Base-by-base conservation (phyloP, 2,888 invertebrate genomes). In the Strigamia transsilvanica region DNA sequence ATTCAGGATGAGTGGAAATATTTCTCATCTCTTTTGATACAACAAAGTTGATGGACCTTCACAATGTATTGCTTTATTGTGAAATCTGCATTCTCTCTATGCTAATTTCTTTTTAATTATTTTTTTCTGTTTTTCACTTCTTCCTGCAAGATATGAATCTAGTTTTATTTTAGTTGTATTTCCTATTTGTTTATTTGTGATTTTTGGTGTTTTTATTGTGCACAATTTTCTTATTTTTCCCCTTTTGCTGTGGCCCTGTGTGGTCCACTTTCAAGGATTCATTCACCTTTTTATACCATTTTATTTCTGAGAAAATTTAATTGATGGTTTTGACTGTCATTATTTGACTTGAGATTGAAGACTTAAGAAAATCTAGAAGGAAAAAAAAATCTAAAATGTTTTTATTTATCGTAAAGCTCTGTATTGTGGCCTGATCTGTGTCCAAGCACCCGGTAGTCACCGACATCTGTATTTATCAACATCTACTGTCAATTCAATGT, bases 181-280 rank as follows among this genome's bases (percentile, higher is more conserved):
- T 5, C 7, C 7, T 34, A 7, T 34, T 7, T 34, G 7, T 34
- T 34, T 51, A 4, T 42, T 51, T 51, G 12, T 51, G 4, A n/a
- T 46, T 46, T 46, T 46, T 34, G 3, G 34, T 3, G 10, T 46
- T 46, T 46, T 46, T 46, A 46, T 13, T 13, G 15, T 46, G 15
- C 46, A 13, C 15, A 13, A 6, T 41, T 12, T 12, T n/a, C n/a
- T n/a, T n/a, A n/a, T n/a, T n/a, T n/a, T 12, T 15, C 13, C 46
- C 61, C 23, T 61, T 66, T 66, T 23, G 6, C 66, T 66, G 1
- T 66, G 13, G 23, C 61, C 66, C 23, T 27, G 66, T 66, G 66
- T 66, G 66, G 23, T 66, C 66, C 66, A 66, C 12, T 66, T 66
- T 32, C 27, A 66, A 61, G 32, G 66, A 66, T 66, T 66, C 66